Evolutionary conservation across 2,888 invertebrate species (phyloP).

Genomic region (Oeneis ivallda): DNA sequence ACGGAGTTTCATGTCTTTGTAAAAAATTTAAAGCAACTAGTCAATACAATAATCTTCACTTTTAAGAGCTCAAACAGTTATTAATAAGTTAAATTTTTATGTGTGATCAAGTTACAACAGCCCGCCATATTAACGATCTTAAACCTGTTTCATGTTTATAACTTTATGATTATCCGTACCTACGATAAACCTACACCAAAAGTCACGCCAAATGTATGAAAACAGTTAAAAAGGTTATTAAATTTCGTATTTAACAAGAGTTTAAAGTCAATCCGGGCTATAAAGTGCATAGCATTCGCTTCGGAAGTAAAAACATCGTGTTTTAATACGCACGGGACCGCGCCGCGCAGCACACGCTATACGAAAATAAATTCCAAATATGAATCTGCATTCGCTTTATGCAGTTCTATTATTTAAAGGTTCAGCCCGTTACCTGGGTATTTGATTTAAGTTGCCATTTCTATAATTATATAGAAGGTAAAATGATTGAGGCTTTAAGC

Average conservation of each 20-base stretch:
- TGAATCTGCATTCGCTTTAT: constrained; percentile 43
- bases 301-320: constrained; percentile 54
- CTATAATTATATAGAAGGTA: too few relatives aligned
- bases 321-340: constrained; percentile 54
- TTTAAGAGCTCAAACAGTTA: too few relatives aligned
- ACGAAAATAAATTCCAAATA: constrained; percentile 51
- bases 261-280: constrained; percentile 58
- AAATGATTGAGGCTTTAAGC: too few relatives aligned
- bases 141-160: background rate
- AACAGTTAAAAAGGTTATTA: constrained; percentile 37
- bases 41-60: too few relatives aligned
- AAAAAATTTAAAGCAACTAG: too few relatives aligned
- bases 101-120: background rate
- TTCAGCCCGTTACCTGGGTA: constrained; percentile 21
- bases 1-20: too few relatives aligned
- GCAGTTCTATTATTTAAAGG: constrained; percentile 35
- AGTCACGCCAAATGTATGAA: constrained; percentile 5
- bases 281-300: constrained; percentile 59
- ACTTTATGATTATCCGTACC: background rate
- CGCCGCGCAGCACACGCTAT: constrained; percentile 41
- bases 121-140: background rate
- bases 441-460: constrained; percentile 39
- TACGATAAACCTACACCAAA: background rate
- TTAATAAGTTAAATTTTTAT: too few relatives aligned
- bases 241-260: constrained; percentile 56